Evolutionary conservation across 2,888 invertebrate species (phyloP).

Genomic region (Acleris literana): DNA sequence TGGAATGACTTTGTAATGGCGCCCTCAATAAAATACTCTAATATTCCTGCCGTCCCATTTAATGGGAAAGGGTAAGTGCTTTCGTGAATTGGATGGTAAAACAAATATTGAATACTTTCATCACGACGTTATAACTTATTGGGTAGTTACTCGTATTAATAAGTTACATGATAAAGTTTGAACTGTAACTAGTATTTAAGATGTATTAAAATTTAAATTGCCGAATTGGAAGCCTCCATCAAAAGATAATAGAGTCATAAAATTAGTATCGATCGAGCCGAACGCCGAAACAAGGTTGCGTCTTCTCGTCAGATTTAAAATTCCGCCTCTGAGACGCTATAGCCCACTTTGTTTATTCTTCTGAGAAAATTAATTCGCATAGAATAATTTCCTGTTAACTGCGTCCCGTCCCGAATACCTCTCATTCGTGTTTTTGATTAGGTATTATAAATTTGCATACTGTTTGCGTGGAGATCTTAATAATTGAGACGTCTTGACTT

Average conservation of each 20-base stretch:
- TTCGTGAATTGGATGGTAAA: slow-evolving; percentile 26
- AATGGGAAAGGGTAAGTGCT: slow-evolving; percentile 38
- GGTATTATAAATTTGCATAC: slow-evolving; percentile 32
- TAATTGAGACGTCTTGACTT: slow-evolving; percentile 7
- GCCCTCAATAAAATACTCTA: slow-evolving; percentile 74
- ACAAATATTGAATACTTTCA: slow-evolving; percentile 13
- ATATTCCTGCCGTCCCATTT: slow-evolving; percentile 73
- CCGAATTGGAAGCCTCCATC: slow-evolving; percentile 3
- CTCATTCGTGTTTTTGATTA: slow-evolving; percentile 35
- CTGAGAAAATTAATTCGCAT: slow-evolving; percentile 46
- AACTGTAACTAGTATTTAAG: too few species aligned
- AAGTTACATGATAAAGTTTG: not conserved
- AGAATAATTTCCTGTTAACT: slow-evolving; percentile 37
- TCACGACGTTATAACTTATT: slow-evolving; percentile 4
- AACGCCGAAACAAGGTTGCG: slow-evolving; percentile 54
- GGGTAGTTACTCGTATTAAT: slow-evolving; percentile 27
- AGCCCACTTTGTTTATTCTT: slow-evolving; percentile 46
- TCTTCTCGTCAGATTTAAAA: slow-evolving; percentile 50
- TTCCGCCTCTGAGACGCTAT: slow-evolving; percentile 46
- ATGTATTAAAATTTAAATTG: slow-evolving; percentile 2
- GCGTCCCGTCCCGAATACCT: slow-evolving; percentile 14
- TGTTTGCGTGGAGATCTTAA: slow-evolving; percentile 10
- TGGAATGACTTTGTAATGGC: slow-evolving; percentile 81
- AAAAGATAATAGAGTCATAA: slow-evolving; percentile 36
- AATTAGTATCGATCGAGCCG: slow-evolving; percentile 44